A percentile compares a stretch with the other conserved stretches of the same genome.
phyloP scores from a whole-genome alignment of 2,797 vertebrate species.

The Enteromius fasciolatus region DNA sequence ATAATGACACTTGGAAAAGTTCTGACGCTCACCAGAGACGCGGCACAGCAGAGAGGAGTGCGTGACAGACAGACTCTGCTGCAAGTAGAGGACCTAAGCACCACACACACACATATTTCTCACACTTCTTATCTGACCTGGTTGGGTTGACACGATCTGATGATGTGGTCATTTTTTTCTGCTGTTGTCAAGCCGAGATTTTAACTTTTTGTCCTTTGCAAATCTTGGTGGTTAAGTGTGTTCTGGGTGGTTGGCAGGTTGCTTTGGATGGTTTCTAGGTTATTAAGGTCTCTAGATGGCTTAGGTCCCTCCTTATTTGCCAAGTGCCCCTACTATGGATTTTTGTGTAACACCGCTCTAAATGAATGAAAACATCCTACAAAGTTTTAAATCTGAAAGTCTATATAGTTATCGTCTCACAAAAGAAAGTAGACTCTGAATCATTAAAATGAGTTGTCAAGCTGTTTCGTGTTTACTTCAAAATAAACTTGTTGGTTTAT shows the following conservation, averaged over 20 bases:
- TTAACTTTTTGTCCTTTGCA: background rate
- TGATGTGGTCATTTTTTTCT: conserved; percentile 20
- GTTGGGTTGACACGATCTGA: conserved; percentile 21
- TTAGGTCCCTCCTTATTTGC: background rate
- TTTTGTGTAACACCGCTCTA: too few species aligned
- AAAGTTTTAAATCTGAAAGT: too few species aligned
- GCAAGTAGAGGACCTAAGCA: background rate
- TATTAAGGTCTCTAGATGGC: background rate
- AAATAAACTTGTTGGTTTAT: too few species aligned
- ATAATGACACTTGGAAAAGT: conserved; percentile 51
- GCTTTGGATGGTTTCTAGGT: background rate
- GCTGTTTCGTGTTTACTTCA: too few species aligned
- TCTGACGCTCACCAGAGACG: conserved; percentile 33
- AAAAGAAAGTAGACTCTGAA: too few species aligned
- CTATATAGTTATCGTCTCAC: too few species aligned
- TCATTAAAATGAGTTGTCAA: too few species aligned
- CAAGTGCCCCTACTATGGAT: background rate
- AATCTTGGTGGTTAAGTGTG: background rate
- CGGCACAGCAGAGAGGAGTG: background rate
- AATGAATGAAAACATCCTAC: too few species aligned
- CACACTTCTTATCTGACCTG: conserved; percentile 1
- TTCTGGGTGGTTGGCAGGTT: background rate
- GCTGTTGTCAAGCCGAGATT: conserved; percentile 30
- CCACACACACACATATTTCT: background rate
- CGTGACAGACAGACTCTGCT: conserved; percentile 21